Conservation (phyloP, 2,888 invertebrate species). For the Ischnus inquisitorius region DNA sequence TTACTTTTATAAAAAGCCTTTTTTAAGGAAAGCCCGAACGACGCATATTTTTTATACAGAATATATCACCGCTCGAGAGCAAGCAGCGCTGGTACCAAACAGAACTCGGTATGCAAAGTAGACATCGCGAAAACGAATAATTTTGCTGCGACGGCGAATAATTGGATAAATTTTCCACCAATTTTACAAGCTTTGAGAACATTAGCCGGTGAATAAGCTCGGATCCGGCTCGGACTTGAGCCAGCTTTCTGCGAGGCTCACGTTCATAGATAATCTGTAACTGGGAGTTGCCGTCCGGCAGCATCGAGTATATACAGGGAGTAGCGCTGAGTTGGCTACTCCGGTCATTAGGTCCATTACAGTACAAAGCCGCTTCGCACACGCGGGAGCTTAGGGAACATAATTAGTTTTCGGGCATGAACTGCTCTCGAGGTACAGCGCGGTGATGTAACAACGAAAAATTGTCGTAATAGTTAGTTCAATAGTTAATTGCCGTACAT, state of each 20-base stretch:
- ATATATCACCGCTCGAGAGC: no score
- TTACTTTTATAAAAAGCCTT: no score
- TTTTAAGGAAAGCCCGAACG: no score
- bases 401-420: conserved; percentile 12
- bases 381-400: conserved; percentile 15
- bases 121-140: neutral
- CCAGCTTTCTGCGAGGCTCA: conserved; percentile 2
- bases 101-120: neutral
- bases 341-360: conserved; percentile 21
- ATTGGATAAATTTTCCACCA: neutral
- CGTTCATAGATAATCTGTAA: conserved; percentile 1
- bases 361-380: neutral
- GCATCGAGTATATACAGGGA: neutral
- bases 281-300: neutral
- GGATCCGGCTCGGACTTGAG: neutral
- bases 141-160: neutral
- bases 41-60: no score
- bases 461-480: neutral
- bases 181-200: neutral
- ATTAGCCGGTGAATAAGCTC: neutral
- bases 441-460: neutral
- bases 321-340: neutral
- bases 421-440: neutral
- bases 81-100: neutral
- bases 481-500: neutral